These are phyloP conservation scores for Chroicocephalus ridibundus DNA, from an alignment of 2,113 vertebrate species.

Conservation along the genomic window DNA sequence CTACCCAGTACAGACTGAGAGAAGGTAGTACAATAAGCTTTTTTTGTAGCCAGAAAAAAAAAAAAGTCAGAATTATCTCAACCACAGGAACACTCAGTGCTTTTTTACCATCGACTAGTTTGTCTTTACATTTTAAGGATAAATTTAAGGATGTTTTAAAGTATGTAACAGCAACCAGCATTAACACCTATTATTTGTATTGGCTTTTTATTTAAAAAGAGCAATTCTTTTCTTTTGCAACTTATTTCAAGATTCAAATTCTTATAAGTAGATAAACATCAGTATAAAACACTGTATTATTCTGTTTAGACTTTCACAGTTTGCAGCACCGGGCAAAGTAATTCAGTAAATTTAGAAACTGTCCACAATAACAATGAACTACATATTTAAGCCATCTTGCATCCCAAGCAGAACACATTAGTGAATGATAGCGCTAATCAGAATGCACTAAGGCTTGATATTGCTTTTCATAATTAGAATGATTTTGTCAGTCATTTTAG, in stretches of 20 bases:
- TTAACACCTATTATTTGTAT: not conserved
- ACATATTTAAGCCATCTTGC: not conserved
- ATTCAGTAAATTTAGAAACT: not conserved
- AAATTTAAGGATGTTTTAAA: not conserved
- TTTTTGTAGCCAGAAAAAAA: not conserved
- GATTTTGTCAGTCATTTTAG: not conserved
- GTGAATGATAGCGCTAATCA: not conserved
- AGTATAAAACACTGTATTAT: not conserved
- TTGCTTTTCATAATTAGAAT: not conserved
- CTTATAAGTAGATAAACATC: not conserved
- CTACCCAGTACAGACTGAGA: not conserved
- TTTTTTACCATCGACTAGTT: not conserved
- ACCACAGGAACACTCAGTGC: not conserved
- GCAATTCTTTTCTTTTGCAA: not conserved
- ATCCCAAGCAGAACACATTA: constrained; percentile 15
- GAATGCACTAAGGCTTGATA: not conserved
- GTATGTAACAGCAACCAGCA: not conserved
- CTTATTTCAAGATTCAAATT: not conserved
- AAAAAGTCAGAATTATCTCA: not conserved
- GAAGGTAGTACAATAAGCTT: not conserved
- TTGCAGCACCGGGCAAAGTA: not conserved
- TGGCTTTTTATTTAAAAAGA: not conserved
- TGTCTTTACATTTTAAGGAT: not conserved
- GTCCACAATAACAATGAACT: not conserved
- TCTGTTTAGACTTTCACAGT: not conserved